phyloP scores from a whole-genome alignment of 2,113 vertebrate genomes.

The Romanogobio albipinnatus region DNA sequence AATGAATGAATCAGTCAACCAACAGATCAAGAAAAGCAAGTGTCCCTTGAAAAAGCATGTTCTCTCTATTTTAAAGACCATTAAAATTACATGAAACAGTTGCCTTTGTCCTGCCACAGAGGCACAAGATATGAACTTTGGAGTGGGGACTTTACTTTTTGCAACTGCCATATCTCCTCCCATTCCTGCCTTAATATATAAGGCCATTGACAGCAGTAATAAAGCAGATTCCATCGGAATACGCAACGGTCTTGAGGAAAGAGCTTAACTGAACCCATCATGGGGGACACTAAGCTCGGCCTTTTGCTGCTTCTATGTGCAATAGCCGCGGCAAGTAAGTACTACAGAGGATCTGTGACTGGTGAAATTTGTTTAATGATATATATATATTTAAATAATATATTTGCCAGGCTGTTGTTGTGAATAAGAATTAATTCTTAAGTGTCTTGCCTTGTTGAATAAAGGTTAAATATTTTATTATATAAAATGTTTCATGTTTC shows the following conservation, averaged over 20 bases:
- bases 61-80: neutral
- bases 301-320: constrained; percentile 72
- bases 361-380: neutral
- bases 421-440: no score
- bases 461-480: no score
- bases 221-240: constrained; percentile 70
- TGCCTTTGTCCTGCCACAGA: constrained; percentile 75
- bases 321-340: constrained; percentile 72
- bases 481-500: neutral
- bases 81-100: constrained; percentile 59
- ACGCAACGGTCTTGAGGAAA: constrained; percentile 62
- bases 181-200: constrained; percentile 68
- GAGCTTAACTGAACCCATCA: constrained; percentile 72
- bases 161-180: constrained; percentile 52
- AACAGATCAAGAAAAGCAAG: neutral
- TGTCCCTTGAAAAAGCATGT: neutral
- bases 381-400: no score
- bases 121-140: constrained; percentile 74
- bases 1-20: neutral
- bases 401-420: no score
- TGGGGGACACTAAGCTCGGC: constrained; percentile 77
- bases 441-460: no score
- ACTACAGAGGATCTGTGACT: neutral
- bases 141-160: constrained; percentile 57
- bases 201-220: constrained; percentile 41